A percentile compares a stretch with the other conserved stretches of the same genome.
phyloP scores from a whole-genome alignment of 2,113 vertebrate genomes.

The Boleophthalmus pectinirostris region DNA sequence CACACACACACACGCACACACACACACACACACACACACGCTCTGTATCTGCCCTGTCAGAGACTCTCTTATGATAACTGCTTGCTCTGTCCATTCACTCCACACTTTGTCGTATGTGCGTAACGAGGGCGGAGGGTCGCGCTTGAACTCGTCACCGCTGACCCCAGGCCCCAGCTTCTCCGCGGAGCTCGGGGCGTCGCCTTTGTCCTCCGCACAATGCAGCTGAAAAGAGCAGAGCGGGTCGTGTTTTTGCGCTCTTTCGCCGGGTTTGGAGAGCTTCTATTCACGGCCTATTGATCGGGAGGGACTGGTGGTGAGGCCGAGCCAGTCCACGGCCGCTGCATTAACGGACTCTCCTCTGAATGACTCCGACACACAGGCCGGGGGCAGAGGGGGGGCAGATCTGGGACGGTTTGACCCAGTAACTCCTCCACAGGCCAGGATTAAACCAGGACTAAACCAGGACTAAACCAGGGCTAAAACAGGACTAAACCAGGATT shows the following conservation, averaged over 20 bases:
- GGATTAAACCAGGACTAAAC: too few relatives aligned
- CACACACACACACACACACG: too few relatives aligned
- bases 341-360: constrained; percentile 58
- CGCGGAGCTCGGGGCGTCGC: constrained; percentile 29
- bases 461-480: too few relatives aligned
- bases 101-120: background rate
- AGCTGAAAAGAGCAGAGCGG: constrained; percentile 64
- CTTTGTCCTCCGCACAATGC: constrained; percentile 68
- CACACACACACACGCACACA: too few relatives aligned
- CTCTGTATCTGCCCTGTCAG: constrained; percentile 32
- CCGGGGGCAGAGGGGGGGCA: background rate
- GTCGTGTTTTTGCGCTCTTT: constrained; percentile 58
- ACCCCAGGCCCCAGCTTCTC: constrained; percentile 49
- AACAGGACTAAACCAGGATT: too few relatives aligned
- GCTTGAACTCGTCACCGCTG: constrained; percentile 48
- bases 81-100: constrained; percentile 28
- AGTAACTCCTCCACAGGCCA: background rate
- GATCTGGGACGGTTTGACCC: background rate
- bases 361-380: constrained; percentile 9
- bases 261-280: constrained; percentile 51
- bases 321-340: constrained; percentile 43
- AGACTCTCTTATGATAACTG: constrained; percentile 18
- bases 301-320: constrained; percentile 35
- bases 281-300: constrained; percentile 65
- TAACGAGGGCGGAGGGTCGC: constrained; percentile 16